Base-by-base conservation (phyloP, 1,140 invertebrate species). In the Drosophila setifemur region DNA sequence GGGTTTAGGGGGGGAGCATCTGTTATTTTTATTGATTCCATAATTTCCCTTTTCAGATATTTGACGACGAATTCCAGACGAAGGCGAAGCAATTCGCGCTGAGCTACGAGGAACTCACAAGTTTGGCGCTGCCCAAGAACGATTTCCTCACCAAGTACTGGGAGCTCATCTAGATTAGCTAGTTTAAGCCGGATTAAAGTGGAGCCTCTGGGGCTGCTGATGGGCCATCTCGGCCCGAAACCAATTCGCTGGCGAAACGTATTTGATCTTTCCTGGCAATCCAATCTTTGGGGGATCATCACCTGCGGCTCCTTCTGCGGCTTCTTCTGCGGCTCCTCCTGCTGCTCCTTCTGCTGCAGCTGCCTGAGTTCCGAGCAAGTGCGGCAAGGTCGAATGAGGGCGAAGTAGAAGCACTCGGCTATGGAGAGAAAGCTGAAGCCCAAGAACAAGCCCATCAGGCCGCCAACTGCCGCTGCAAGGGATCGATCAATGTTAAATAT, bases 361-460 rank as follows among this genome's bases (percentile, higher is more conserved):
- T 63, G 64, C 2, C 74, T 53, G 1, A 79, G 23, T n/a, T 87
- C 68, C 3, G 53, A 42, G 39, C 68, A 82, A n/a, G 68, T 71
- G 44, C 82, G 94, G 25, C 92, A 91, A 0, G 93, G 82, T n/a
- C 93, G 91, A 8, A 96, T 86, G 0, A 93, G 92, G 14, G 93
- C 57, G 78, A 93, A 95, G 86, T 95, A 96, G 0, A 95, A 21
- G 2, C 95, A 91, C 91, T 96, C 95, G 12, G 95, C 92, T 3
- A 93, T 91, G 73, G 95, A 96, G 50, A 96, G 91, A 76, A 95
- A 93, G 87, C 95, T 96, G 79, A 96, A 96, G 3, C 95, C 95
- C 91, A 96, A 91, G 76, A 95, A 96, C 0, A 96, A 91, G 7
- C 95, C 95, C n/a, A 96, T 91, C 12, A 96, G 89, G 9, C 95